A percentile compares a stretch with the other conserved stretches of the same genome.
These are phyloP conservation scores for Xiphophorus maculatus DNA, from an alignment of 2,113 vertebrate genomes.

Conservation along the genomic window DNA sequence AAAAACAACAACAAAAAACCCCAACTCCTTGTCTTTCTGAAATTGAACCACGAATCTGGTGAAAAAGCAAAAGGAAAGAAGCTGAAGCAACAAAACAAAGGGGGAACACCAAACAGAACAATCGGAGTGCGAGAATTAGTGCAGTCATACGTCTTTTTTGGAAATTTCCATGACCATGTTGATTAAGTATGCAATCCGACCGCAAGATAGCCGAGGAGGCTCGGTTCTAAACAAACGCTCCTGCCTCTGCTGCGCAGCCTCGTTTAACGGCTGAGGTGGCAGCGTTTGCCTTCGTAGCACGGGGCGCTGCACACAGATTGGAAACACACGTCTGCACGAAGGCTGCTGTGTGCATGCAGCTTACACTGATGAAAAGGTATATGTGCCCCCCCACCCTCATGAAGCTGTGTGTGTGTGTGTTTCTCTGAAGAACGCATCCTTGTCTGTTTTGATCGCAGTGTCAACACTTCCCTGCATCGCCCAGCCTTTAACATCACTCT, in stretches of 20 bases:
- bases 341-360: conserved; percentile 18
- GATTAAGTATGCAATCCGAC: conserved; percentile 80
- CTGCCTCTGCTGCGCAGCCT: conserved; percentile 60
- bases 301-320: conserved; percentile 63
- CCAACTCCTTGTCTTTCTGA: background rate
- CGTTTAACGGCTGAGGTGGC: conserved; percentile 75
- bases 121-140: conserved; percentile 41
- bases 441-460: conserved; percentile 35
- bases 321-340: conserved; percentile 42
- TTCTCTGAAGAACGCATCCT: conserved; percentile 40
- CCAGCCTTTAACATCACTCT: background rate
- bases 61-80: background rate
- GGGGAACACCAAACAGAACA: conserved; percentile 51
- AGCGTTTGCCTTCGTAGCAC: conserved; percentile 67
- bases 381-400: background rate
- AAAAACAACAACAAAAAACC: background rate
- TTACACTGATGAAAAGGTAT: conserved; percentile 16
- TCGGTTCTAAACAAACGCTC: conserved; percentile 75
- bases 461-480: conserved; percentile 12
- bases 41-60: conserved; percentile 1
- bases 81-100: conserved; percentile 28
- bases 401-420: conserved; percentile 38
- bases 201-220: conserved; percentile 68
- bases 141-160: conserved; percentile 67
- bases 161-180: conserved; percentile 81